Evolutionary conservation across 2,797 vertebrate genomes (phyloP), one percentile per base, ranked within the genome.

Genomic region (Meriones psammophilus): DNA sequence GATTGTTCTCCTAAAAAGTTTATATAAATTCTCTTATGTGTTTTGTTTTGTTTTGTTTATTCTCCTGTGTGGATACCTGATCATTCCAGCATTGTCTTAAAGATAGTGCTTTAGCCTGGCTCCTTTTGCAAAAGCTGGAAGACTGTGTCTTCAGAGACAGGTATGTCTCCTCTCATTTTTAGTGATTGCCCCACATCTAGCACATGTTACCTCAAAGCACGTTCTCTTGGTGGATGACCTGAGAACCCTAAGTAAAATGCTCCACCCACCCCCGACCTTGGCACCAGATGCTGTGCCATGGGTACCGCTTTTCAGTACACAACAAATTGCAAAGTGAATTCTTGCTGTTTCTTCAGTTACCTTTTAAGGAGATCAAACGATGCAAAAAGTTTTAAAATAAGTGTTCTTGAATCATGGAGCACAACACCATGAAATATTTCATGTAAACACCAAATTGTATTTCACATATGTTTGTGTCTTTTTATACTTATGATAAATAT

Each of bases 281-380:
- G 9, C 24, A 17, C 36, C 26, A 22, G 73, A 60, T 10, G 5
- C 0, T 9, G 56, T 20, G 39, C 64, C 92, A 36, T 3, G 28
- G 33, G 50, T 0, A 24, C 7, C 24, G 26, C 26, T 26, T 92
- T 74, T 79, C 60, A 73, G 0, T 30, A n/a, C 14, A 10, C 5
- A 50, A n/a, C 30, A 73, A 85, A n/a, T 39, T 12, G 18, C 64
- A 36, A 20, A 77, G 46, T 7, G 24, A 30, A 12, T 13, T 42
- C 26, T 20, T 62, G 46, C n/a, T 60, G 54, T 26, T 76, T 58
- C 60, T 88, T 42, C 17, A 42, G 10, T 62, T 76, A 7, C 36
- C 56, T 62, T 78, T 85, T 74, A 91, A 91, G 62, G 69, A 90
- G 66, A 87, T 69, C n/a, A 54, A 90, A 96, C 62, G 18, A 36